These are phyloP conservation scores for Temnothorax rugatulus DNA, from an alignment of 2,888 invertebrate genomes.

Conservation along the genomic window DNA sequence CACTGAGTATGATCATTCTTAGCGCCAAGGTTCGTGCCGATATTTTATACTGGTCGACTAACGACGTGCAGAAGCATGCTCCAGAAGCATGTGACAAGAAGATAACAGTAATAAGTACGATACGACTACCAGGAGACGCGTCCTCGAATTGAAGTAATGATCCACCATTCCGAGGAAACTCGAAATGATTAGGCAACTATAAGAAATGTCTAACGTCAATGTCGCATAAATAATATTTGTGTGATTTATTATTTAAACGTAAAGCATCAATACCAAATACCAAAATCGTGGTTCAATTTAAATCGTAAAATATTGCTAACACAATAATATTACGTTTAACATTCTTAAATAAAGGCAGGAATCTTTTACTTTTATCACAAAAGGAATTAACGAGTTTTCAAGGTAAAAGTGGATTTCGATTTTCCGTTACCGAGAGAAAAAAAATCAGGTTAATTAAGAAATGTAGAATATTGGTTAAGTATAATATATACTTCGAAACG, in stretches of 20 bases:
- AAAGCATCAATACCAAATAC: not conserved
- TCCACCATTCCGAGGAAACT: conserved; percentile 7
- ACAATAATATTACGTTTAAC: not conserved
- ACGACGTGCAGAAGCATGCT: conserved; percentile 2
- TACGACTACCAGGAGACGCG: conserved; percentile 47
- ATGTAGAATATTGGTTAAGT: conserved; percentile 7
- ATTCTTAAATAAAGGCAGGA: not conserved
- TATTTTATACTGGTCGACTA: conserved; percentile 45
- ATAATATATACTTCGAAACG: not conserved
- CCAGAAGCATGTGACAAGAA: conserved; percentile 56
- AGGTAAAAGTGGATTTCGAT: not conserved
- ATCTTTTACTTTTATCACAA: not conserved
- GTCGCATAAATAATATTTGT: not conserved
- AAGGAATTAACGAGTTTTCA: not conserved
- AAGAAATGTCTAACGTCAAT: not conserved
- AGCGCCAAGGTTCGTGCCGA: conserved; percentile 52
- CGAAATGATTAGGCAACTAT: not conserved
- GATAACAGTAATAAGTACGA: conserved; percentile 52
- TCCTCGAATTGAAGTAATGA: conserved; percentile 16
- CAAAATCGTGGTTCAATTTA: not conserved
- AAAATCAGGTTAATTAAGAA: conserved; percentile 2
- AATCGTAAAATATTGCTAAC: not conserved
- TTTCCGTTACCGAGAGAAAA: not conserved
- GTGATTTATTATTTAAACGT: conserved; percentile 1
- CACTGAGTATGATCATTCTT: conserved; percentile 57